Evolutionary conservation across 2,888 invertebrate species (phyloP).

Genomic region (Tanytarsus gracilentus): DNA sequence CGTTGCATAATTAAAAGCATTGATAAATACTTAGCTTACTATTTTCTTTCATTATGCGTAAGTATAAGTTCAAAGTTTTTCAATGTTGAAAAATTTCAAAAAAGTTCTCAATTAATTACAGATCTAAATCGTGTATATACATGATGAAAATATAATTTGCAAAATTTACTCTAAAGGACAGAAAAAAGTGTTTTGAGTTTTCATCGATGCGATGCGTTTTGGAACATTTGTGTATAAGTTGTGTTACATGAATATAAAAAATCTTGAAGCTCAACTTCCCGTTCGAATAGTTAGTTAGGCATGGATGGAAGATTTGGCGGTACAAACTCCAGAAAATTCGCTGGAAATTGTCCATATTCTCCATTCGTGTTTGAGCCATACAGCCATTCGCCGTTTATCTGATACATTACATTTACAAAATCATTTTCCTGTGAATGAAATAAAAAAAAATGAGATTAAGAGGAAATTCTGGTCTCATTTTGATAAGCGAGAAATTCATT

Average conservation of each 20-base stretch:
- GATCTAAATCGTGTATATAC: too few species aligned
- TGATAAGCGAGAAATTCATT: neutral
- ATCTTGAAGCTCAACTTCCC: constrained; percentile 1
- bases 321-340: constrained; percentile 60
- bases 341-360: constrained; percentile 64
- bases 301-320: constrained; percentile 44
- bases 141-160: too few species aligned
- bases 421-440: constrained; percentile 48
- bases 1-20: too few species aligned
- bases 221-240: too few species aligned
- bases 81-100: too few species aligned
- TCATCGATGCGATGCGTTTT: too few species aligned
- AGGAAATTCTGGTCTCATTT: neutral
- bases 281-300: constrained; percentile 34
- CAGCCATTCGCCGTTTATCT: constrained; percentile 69
- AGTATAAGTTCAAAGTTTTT: too few species aligned
- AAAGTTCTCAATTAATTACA: too few species aligned
- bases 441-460: constrained; percentile 1
- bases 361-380: constrained; percentile 59
- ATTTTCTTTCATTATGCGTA: too few species aligned
- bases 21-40: too few species aligned
- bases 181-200: neutral
- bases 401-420: constrained; percentile 54
- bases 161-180: neutral
- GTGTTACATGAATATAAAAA: neutral